A percentile compares a stretch with the other conserved stretches of the same genome.
phyloP scores from a whole-genome alignment of 2,888 invertebrate species.

The Stenotaenia linearis region DNA sequence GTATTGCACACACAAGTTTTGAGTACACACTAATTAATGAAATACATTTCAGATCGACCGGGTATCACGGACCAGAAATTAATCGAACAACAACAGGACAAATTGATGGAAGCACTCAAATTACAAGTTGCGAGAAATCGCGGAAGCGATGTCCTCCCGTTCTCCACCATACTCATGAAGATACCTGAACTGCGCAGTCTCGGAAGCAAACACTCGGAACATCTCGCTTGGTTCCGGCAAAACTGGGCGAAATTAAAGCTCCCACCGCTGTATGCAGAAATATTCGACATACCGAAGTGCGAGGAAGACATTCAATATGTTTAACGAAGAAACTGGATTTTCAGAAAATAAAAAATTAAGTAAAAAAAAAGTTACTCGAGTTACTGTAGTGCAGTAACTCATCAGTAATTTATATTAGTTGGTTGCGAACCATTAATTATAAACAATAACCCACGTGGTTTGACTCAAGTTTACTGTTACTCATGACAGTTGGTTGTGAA shows the following conservation, averaged over 20 bases:
- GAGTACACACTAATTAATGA: too few species aligned
- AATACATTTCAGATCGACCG: slow-evolving; percentile 68
- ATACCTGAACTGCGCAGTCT: slow-evolving; percentile 73
- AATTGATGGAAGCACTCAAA: slow-evolving; percentile 78
- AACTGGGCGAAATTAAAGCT: slow-evolving; percentile 68
- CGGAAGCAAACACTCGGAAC: slow-evolving; percentile 73
- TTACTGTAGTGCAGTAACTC: neutral
- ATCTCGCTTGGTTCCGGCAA: slow-evolving; percentile 79
- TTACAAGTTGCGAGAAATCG: slow-evolving; percentile 63
- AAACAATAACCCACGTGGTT: neutral
- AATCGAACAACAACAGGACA: slow-evolving; percentile 72
- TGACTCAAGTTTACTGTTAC: neutral
- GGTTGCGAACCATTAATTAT: neutral
- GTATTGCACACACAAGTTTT: too few species aligned
- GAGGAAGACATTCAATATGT: slow-evolving; percentile 43
- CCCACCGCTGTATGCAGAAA: slow-evolving; percentile 91
- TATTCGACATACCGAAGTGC: slow-evolving; percentile 89
- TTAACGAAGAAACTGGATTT: neutral
- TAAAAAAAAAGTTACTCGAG: too few species aligned
- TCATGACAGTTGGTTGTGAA: neutral
- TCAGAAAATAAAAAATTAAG: too few species aligned
- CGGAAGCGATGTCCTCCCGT: slow-evolving; percentile 56
- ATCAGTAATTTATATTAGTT: neutral
- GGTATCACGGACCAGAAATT: slow-evolving; percentile 73
- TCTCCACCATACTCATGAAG: slow-evolving; percentile 55